Evolutionary conservation across 2,797 vertebrate species (phyloP).

Genomic region (Chelonia mydas): DNA sequence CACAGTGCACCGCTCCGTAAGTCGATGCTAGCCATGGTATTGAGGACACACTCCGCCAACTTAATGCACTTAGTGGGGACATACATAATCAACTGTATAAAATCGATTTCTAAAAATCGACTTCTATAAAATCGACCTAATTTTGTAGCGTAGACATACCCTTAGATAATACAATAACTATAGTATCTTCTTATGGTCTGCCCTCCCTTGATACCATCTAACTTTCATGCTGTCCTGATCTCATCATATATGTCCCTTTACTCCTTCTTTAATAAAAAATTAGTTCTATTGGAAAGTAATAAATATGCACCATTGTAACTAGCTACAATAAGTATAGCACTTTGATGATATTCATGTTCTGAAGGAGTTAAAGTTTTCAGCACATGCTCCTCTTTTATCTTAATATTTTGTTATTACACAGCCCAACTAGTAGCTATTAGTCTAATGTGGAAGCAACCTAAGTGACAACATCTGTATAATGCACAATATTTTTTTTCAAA

Average conservation of each 20-base stretch:
- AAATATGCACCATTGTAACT: neutral
- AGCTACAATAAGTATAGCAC: neutral
- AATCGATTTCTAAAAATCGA: no score
- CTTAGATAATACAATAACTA: neutral
- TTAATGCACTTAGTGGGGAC: no score
- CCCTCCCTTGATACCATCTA: neutral
- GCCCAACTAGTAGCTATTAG: neutral
- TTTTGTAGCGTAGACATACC: no score
- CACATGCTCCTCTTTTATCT: neutral
- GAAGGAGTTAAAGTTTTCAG: neutral
- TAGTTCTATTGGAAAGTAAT: neutral
- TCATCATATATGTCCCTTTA: neutral
- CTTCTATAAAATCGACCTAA: no score
- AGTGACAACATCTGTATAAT: neutral
- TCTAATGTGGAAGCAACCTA: neutral
- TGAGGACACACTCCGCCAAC: no score
- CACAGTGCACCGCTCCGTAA: no score
- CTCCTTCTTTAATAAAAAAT: neutral
- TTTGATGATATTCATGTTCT: neutral
- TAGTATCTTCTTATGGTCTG: neutral
- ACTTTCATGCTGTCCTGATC: neutral
- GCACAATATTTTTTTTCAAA: neutral
- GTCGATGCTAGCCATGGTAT: no score
- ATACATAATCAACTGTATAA: no score
- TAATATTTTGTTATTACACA: neutral